A percentile compares a stretch with the other conserved stretches of the same genome.
These are phyloP conservation scores for Holotrichia oblita DNA, from an alignment of 1,140 invertebrate species.

Conservation along the genomic window DNA sequence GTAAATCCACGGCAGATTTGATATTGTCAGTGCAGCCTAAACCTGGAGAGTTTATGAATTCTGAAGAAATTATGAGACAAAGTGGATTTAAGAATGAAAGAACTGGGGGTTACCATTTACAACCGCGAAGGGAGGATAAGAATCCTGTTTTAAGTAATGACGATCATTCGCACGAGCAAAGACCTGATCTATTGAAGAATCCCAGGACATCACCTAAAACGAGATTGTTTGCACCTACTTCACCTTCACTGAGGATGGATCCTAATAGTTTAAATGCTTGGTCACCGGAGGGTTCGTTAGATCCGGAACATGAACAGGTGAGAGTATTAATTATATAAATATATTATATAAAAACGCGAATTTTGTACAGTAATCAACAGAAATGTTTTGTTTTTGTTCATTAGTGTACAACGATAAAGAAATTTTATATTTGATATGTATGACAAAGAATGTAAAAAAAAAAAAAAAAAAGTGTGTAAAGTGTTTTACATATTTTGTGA, in stretches of 20 bases:
- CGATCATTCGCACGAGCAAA: constrained; percentile 72
- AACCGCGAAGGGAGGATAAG: constrained; percentile 49
- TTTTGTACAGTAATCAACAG: background rate
- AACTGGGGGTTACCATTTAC: constrained; percentile 38
- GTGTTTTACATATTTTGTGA: background rate
- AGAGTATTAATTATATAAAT: constrained; percentile 17
- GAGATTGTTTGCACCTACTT: constrained; percentile 52
- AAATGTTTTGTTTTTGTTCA: background rate
- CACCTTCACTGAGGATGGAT: constrained; percentile 50
- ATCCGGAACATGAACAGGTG: constrained; percentile 56
- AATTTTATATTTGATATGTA: background rate
- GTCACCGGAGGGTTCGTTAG: constrained; percentile 54
- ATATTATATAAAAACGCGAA: background rate
- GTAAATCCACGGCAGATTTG: constrained; percentile 76
- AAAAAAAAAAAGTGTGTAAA: background rate
- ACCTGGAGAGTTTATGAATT: constrained; percentile 79
- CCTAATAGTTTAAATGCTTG: constrained; percentile 49
- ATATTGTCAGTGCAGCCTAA: constrained; percentile 76
- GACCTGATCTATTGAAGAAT: constrained; percentile 63
- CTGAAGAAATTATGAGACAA: constrained; percentile 74
- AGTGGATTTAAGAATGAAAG: constrained; percentile 29
- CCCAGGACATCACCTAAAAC: constrained; percentile 61
- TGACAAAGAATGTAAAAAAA: background rate
- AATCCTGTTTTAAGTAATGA: constrained; percentile 62
- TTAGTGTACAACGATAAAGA: background rate